Percentiles rank a stretch among this genome's conserved stretches.
Conservation (phyloP, 2,888 invertebrate species). For the Calliopum simillimum region DNA sequence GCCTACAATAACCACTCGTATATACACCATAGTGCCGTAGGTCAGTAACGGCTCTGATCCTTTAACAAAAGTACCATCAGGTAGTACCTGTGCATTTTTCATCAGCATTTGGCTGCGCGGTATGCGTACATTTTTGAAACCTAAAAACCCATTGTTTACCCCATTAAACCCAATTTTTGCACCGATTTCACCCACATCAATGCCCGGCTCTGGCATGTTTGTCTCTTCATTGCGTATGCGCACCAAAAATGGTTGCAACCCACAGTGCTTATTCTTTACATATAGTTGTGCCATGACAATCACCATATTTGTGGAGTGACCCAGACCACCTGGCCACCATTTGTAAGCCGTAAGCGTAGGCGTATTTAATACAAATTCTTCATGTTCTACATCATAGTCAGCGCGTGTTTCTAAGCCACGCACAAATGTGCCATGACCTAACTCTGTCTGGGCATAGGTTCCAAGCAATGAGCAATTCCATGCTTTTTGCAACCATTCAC, state of each 20-base stretch:
- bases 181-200: conserved; percentile 94
- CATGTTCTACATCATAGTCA: conserved; percentile 81
- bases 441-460: conserved; percentile 96
- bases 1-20: conserved; percentile 84
- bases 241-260: conserved; percentile 93
- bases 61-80: conserved; percentile 87
- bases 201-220: conserved; percentile 85
- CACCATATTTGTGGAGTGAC: conserved; percentile 91
- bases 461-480: conserved; percentile 86
- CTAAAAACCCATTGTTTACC: conserved; percentile 92
- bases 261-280: conserved; percentile 82
- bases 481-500: conserved; percentile 85
- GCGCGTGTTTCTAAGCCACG: conserved; percentile 91
- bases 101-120: conserved; percentile 91
- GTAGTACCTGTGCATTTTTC: conserved; percentile 91
- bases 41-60: conserved; percentile 83
- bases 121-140: conserved; percentile 86
- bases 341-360: conserved; percentile 90
- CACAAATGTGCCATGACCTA: conserved; percentile 94
- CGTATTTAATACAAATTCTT: conserved; percentile 88
- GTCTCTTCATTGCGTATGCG: conserved; percentile 89
- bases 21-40: conserved; percentile 91
- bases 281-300: conserved; percentile 91
- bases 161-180: conserved; percentile 91
- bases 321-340: conserved; percentile 98